These are phyloP conservation scores for Periparus ater DNA, from an alignment of 2,797 vertebrate species.

Conservation along the genomic window DNA sequence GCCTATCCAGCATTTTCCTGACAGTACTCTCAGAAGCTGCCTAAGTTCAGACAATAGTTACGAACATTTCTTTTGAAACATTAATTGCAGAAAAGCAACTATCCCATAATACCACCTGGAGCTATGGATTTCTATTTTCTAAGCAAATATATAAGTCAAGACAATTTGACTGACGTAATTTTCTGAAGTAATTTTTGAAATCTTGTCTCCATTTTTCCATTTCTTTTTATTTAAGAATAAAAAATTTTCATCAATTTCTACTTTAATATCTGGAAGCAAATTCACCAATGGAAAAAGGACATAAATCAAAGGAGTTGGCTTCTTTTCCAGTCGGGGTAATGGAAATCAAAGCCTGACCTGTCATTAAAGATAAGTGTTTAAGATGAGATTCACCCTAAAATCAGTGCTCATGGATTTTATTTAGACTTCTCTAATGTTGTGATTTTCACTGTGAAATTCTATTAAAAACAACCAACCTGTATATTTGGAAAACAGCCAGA, in stretches of 20 bases:
- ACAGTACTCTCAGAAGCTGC: neutral
- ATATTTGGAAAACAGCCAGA: neutral
- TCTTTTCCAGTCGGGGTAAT: neutral
- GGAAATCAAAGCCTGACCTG: neutral
- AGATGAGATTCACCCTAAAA: neutral
- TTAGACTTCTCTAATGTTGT: neutral
- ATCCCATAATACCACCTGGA: neutral
- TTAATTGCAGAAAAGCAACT: conserved; percentile 41
- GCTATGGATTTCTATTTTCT: neutral
- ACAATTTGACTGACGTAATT: neutral
- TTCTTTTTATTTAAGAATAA: neutral
- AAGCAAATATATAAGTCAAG: neutral
- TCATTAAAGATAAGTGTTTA: neutral
- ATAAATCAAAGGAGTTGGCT: neutral
- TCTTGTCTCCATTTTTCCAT: neutral
- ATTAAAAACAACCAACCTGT: neutral
- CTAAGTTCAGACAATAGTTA: conserved; percentile 15
- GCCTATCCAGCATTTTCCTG: neutral
- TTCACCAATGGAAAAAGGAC: neutral
- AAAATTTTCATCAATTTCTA: neutral
- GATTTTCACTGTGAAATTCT: neutral
- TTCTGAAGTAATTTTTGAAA: neutral
- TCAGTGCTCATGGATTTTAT: neutral
- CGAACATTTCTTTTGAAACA: conserved; percentile 23
- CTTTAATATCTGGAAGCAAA: neutral